A percentile compares a stretch with the other conserved stretches of the same genome.
These are phyloP conservation scores for Lithobates pipiens DNA, from an alignment of 2,797 vertebrate species.

Conservation along the genomic window DNA sequence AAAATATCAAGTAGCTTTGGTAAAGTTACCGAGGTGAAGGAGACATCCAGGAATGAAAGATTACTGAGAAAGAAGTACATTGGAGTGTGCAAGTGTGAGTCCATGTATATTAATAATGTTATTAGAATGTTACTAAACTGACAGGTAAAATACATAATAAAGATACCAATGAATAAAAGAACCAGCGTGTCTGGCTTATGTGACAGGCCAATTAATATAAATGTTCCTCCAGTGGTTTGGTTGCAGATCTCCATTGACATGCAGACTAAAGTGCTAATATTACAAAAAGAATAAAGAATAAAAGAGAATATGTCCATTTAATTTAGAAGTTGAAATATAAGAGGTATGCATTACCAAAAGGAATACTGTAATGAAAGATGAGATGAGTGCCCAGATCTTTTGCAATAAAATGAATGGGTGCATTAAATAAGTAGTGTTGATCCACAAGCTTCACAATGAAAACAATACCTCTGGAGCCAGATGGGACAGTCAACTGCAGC, in stretches of 20 bases:
- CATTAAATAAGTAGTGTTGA: too few relatives aligned
- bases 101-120: constrained; percentile 24
- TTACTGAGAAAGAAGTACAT: constrained; percentile 51
- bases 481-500: too few relatives aligned
- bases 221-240: neutral
- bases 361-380: too few relatives aligned
- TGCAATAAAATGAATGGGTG: too few relatives aligned
- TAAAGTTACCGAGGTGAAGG: constrained; percentile 36
- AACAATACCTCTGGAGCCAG: too few relatives aligned
- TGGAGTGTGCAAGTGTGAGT: constrained; percentile 22
- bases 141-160: constrained; percentile 26
- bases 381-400: too few relatives aligned
- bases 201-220: constrained; percentile 35
- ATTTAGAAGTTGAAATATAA: too few relatives aligned
- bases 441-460: too few relatives aligned
- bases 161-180: neutral
- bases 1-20: constrained; percentile 27
- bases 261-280: neutral
- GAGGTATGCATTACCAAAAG: too few relatives aligned
- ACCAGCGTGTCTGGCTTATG: neutral
- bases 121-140: constrained; percentile 36
- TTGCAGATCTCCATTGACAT: constrained; percentile 17
- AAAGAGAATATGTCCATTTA: too few relatives aligned
- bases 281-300: too few relatives aligned
- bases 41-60: constrained; percentile 39